A percentile compares a stretch with the other conserved stretches of the same genome.
These are phyloP conservation scores for Cacoxenus indagator DNA, from an alignment of 2,888 invertebrate genomes.

Conservation along the genomic window DNA sequence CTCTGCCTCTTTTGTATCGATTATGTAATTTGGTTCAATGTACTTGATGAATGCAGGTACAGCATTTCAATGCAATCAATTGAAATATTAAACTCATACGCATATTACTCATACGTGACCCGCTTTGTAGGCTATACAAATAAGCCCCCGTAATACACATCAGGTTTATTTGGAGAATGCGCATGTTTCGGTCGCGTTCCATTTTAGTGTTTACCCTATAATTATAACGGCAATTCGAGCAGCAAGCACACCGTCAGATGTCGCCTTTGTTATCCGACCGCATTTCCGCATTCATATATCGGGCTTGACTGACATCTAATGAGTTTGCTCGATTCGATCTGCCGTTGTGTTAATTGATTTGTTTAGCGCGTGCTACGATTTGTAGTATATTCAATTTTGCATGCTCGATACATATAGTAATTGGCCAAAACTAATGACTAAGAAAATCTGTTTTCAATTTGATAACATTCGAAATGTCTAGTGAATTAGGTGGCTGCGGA, in stretches of 20 bases:
- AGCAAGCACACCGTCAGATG: background rate
- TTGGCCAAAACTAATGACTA: too few relatives aligned
- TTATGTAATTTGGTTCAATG: constrained; percentile 20
- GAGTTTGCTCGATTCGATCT: background rate
- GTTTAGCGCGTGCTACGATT: background rate
- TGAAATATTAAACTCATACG: background rate
- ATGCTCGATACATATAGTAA: background rate
- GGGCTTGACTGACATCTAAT: background rate
- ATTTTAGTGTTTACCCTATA: background rate
- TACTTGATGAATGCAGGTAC: background rate
- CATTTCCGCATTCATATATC: constrained; percentile 17
- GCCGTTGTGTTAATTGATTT: background rate
- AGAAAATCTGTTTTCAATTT: too few relatives aligned
- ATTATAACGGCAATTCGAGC: constrained; percentile 14
- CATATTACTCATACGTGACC: constrained; percentile 5
- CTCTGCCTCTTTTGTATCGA: background rate
- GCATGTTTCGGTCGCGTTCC: background rate
- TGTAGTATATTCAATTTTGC: background rate
- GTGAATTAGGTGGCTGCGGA: too few relatives aligned
- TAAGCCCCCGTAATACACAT: background rate
- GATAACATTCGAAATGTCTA: too few relatives aligned
- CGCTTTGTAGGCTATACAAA: background rate
- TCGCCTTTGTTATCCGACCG: too few relatives aligned
- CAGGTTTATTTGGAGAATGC: too few relatives aligned
- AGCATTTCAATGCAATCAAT: background rate